phyloP scores from a whole-genome alignment of 2,797 vertebrate genomes.

The Karalla daura region DNA sequence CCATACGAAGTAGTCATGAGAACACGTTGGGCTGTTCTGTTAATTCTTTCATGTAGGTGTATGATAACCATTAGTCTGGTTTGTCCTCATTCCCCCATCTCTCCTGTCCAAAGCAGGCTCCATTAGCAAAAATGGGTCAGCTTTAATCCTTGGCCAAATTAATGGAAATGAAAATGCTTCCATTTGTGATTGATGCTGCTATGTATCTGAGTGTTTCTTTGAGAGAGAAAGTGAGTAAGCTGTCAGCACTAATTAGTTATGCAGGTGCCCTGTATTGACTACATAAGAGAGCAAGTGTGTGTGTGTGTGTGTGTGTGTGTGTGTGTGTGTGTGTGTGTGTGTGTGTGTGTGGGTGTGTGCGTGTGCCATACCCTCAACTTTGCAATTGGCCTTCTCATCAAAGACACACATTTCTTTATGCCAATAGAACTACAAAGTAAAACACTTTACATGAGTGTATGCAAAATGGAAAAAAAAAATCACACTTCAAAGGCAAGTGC shows the following conservation, averaged over 20 bases:
- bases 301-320: constrained; percentile 13
- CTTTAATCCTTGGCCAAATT: constrained; percentile 83
- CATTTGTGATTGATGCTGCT: constrained; percentile 76
- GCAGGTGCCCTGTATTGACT: constrained; percentile 63
- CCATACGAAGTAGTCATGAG: too few relatives aligned
- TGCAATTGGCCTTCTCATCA: constrained; percentile 47
- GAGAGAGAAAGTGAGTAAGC: constrained; percentile 43
- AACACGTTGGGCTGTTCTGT: too few relatives aligned
- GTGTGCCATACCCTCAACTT: constrained; percentile 20
- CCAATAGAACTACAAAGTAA: constrained; percentile 56
- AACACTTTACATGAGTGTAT: constrained; percentile 44
- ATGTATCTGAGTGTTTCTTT: constrained; percentile 50
- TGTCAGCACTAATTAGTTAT: constrained; percentile 73
- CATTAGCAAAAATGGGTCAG: constrained; percentile 83
- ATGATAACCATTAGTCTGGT: constrained; percentile 57
- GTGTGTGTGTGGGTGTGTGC: constrained; percentile 11
- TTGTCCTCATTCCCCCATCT: constrained; percentile 60
- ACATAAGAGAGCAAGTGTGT: constrained; percentile 23
- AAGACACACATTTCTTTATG: constrained; percentile 45
- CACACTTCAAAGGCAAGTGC: constrained; percentile 54
- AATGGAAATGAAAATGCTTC: constrained; percentile 81
- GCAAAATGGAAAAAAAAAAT: constrained; percentile 34
- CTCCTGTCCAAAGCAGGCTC: constrained; percentile 67
- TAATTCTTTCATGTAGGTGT: constrained; percentile 49
- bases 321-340: background rate